phyloP scores from a whole-genome alignment of 2,888 invertebrate genomes.

The Siphonodentalium dalli region DNA sequence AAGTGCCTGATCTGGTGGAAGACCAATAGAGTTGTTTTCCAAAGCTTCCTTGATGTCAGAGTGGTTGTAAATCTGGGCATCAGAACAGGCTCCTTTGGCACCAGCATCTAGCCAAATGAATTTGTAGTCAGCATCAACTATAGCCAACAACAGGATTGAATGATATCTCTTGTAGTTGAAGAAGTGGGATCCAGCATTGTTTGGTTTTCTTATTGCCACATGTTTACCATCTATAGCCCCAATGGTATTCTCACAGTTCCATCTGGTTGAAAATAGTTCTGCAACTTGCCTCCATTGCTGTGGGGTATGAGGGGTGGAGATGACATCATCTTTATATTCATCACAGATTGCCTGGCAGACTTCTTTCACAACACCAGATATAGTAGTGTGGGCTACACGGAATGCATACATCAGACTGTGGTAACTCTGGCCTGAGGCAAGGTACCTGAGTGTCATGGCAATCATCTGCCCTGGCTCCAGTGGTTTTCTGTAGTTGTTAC shows the following conservation, averaged over 20 bases:
- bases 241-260: conserved; percentile 31
- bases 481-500: too few relatives aligned
- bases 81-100: conserved; percentile 17
- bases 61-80: conserved; percentile 27
- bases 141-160: conserved; percentile 28
- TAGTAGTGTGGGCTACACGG: not conserved
- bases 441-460: conserved; percentile 6
- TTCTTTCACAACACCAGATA: not conserved
- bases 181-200: conserved; percentile 21
- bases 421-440: conserved; percentile 8
- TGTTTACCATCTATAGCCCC: conserved; percentile 39
- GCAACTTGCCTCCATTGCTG: conserved; percentile 28
- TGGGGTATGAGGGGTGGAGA: conserved; percentile 12
- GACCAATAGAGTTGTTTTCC: conserved; percentile 20
- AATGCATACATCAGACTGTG: not conserved
- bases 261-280: conserved; percentile 18
- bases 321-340: conserved; percentile 18
- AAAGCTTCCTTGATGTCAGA: conserved; percentile 21
- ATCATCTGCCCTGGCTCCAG: conserved; percentile 9
- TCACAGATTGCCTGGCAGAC: conserved; percentile 7
- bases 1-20: conserved; percentile 26
- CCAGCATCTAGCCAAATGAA: conserved; percentile 32
- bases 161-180: conserved; percentile 34
- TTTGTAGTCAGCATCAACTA: conserved; percentile 36
- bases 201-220: conserved; percentile 22